These are phyloP conservation scores for Promerops cafer DNA, from an alignment of 2,113 vertebrate species.

Conservation along the genomic window DNA sequence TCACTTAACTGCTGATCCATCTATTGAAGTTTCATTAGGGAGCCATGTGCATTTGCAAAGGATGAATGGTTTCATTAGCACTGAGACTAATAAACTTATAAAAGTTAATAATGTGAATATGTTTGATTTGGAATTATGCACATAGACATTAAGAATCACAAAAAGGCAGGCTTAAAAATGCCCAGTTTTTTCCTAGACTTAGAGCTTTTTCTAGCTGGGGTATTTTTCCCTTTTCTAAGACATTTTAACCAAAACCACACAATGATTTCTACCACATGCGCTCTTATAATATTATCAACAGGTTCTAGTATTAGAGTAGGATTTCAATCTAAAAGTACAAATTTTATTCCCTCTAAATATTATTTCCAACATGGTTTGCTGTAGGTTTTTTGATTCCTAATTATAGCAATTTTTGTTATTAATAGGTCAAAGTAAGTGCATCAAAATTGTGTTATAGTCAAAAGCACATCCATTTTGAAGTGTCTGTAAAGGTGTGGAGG, in stretches of 20 bases:
- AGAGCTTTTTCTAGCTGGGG: neutral
- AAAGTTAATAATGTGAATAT: slow-evolving; percentile 86
- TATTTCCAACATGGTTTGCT: neutral
- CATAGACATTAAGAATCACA: slow-evolving; percentile 66
- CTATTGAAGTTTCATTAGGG: slow-evolving; percentile 75
- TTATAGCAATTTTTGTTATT: neutral
- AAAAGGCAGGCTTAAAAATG: slow-evolving; percentile 28
- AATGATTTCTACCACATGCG: slow-evolving; percentile 11
- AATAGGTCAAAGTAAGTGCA: neutral
- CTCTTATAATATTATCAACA: neutral
- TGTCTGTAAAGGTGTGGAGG: neutral
- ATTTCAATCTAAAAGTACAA: neutral
- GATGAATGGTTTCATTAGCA: slow-evolving; percentile 80
- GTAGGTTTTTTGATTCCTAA: neutral
- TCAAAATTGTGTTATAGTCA: neutral
- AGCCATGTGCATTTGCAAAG: slow-evolving; percentile 76
- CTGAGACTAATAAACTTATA: slow-evolving; percentile 82
- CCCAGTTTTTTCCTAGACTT: slow-evolving; percentile 14
- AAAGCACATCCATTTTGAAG: neutral
- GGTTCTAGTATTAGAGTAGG: neutral
- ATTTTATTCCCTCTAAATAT: neutral
- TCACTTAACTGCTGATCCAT: slow-evolving; percentile 70
- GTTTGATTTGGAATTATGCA: slow-evolving; percentile 81
- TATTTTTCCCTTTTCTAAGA: neutral
- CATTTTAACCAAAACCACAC: neutral